Conservation (phyloP, 2,888 invertebrate genomes). For the Lepidocyrtinus sp. region DNA sequence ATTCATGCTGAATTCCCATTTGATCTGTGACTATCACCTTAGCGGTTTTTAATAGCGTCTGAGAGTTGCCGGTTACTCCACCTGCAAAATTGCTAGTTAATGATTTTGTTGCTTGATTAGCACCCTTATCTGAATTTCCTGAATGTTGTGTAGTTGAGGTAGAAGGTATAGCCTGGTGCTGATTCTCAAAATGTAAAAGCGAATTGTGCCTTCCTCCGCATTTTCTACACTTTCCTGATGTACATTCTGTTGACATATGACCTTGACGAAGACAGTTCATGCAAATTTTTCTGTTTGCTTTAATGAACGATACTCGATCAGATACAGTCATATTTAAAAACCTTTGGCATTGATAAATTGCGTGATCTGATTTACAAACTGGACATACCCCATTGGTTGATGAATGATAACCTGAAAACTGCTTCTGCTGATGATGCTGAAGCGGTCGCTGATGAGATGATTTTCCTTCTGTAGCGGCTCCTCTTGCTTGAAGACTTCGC, state of each 20-base stretch:
- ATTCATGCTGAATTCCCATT: background rate
- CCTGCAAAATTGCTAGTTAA: background rate
- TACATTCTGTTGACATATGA: constrained; percentile 19
- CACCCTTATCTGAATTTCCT: background rate
- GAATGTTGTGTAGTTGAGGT: background rate
- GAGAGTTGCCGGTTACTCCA: background rate
- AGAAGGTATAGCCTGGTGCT: background rate
- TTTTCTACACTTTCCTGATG: constrained; percentile 3
- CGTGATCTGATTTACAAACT: constrained; percentile 25
- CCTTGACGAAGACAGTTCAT: constrained; percentile 43
- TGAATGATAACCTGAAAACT: constrained; percentile 1
- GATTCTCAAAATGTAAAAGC: background rate
- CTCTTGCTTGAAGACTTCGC: constrained; percentile 19
- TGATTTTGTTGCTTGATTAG: background rate
- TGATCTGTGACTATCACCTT: constrained; percentile 22
- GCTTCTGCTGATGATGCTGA: constrained; percentile 18
- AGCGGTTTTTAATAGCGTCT: constrained; percentile 34
- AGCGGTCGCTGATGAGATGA: constrained; percentile 26
- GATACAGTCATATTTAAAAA: background rate
- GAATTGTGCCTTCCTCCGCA: constrained; percentile 28
- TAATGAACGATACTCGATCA: background rate
- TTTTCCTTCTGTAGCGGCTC: background rate
- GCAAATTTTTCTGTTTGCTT: background rate
- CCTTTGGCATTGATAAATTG: constrained; percentile 18
- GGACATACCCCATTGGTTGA: background rate